Conservation (phyloP, 2,888 invertebrate species). For the Thelaira solivaga region DNA sequence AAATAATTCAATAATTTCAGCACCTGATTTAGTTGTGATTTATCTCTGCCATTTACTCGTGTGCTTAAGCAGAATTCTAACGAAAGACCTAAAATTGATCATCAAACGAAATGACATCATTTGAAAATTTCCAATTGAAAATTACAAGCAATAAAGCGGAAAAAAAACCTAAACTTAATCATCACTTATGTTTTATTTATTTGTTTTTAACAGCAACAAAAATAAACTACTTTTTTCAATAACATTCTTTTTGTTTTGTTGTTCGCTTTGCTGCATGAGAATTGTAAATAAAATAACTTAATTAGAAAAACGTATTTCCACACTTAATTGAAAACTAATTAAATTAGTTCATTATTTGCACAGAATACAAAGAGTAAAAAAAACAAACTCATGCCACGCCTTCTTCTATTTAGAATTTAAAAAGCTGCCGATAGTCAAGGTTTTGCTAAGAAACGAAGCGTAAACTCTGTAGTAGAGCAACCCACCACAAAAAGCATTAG, state of each 20-base stretch:
- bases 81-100: background rate
- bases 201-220: too few relatives aligned
- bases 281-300: conserved; percentile 48
- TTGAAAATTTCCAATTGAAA: conserved; percentile 43
- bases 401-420: conserved; percentile 36
- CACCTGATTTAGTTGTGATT: background rate
- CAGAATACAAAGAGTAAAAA: background rate
- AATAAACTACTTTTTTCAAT: too few relatives aligned
- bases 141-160: background rate
- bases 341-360: conserved; percentile 58
- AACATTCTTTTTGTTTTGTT: background rate
- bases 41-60: background rate
- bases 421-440: conserved; percentile 50
- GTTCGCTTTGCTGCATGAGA: background rate
- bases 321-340: conserved; percentile 62
- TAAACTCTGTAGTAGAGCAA: conserved; percentile 36
- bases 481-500: conserved; percentile 1
- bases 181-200: conserved; percentile 23
- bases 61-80: background rate
- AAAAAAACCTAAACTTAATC: conserved; percentile 30
- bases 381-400: conserved; percentile 42
- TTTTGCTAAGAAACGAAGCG: conserved; percentile 53
- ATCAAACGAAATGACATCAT: conserved; percentile 51
- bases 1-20: background rate
- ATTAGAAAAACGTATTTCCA: conserved; percentile 63